A percentile compares a stretch with the other conserved stretches of the same genome.
phyloP scores from a whole-genome alignment of 2,888 invertebrate species.

The Tetragonisca angustula region DNA sequence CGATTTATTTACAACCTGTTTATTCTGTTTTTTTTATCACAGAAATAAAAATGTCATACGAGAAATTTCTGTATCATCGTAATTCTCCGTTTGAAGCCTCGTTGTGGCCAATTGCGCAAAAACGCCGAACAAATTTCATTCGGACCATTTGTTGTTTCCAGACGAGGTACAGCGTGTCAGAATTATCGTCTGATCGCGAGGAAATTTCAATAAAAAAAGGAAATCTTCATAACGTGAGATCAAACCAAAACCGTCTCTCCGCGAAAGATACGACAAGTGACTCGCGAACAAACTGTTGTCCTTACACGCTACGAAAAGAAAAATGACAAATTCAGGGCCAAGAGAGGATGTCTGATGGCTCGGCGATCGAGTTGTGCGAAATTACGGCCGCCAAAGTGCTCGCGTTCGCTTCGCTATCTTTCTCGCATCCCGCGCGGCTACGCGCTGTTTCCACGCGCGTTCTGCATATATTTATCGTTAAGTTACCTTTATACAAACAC shows the following conservation, averaged over 20 bases:
- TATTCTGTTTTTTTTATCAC: not conserved
- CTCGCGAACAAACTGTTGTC: too few species aligned
- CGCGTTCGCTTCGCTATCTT: not conserved
- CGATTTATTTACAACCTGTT: slow-evolving; percentile 36
- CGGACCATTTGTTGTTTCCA: not conserved
- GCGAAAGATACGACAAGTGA: too few species aligned
- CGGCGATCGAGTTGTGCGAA: slow-evolving; percentile 3
- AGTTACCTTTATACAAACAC: slow-evolving; percentile 60
- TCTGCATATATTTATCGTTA: slow-evolving; percentile 53
- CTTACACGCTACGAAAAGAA: not conserved
- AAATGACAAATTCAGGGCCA: not conserved
- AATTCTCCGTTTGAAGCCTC: not conserved
- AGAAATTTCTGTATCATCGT: not conserved
- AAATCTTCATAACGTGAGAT: too few species aligned
- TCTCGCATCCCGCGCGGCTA: not conserved
- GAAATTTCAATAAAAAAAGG: not conserved
- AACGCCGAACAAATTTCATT: slow-evolving; percentile 7
- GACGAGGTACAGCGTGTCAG: not conserved
- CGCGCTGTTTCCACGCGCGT: not conserved
- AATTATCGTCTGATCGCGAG: not conserved
- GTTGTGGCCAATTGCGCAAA: not conserved
- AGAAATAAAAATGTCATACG: not conserved
- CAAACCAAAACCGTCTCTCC: too few species aligned
- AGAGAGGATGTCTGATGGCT: slow-evolving; percentile 18
- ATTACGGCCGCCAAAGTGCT: not conserved